Evolutionary conservation across 2,113 vertebrate genomes (phyloP).

Genomic region (Entelurus aequoreus): DNA sequence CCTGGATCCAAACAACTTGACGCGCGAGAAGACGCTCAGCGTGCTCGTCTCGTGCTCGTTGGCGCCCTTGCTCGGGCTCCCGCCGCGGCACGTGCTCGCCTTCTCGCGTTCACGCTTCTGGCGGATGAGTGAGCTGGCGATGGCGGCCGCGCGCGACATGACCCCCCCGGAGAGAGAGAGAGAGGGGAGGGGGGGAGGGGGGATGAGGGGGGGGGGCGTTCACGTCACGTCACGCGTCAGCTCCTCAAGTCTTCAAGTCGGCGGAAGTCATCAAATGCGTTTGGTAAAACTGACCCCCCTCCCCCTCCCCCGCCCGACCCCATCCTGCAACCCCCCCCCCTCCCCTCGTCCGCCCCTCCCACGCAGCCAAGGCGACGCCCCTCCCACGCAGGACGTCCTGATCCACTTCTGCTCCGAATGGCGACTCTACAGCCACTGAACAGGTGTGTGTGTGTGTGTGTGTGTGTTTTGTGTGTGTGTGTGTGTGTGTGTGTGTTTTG

Average conservation of each 20-base stretch:
- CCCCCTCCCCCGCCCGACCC: background rate
- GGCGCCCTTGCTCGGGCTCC: constrained; percentile 91
- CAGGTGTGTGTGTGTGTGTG: background rate
- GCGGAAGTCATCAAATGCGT: constrained; percentile 22
- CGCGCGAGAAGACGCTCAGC: constrained; percentile 94
- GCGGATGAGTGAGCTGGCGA: constrained; percentile 97
- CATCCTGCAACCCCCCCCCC: constrained; percentile 12
- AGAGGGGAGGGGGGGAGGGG: background rate
- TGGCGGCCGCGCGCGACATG: constrained; percentile 93
- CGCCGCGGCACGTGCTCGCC: constrained; percentile 89
- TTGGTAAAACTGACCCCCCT: background rate
- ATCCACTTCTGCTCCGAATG: background rate
- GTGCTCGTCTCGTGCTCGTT: constrained; percentile 88
- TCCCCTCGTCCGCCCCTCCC: constrained; percentile 20
- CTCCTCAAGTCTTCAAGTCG: constrained; percentile 23
- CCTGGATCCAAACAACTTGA: constrained; percentile 93
- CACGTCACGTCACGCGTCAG: constrained; percentile 58
- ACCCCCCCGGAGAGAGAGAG: constrained; percentile 24
- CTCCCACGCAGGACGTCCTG: constrained; percentile 8
- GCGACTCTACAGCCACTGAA: background rate
- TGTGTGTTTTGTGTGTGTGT: background rate
- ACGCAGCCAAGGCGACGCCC: constrained; percentile 29
- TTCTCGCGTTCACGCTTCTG: constrained; percentile 97
- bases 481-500: background rate
- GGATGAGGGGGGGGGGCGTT: constrained; percentile 26